These are phyloP conservation scores for Edolisoma coerulescens DNA, from an alignment of 2,113 vertebrate species.

Conservation along the genomic window DNA sequence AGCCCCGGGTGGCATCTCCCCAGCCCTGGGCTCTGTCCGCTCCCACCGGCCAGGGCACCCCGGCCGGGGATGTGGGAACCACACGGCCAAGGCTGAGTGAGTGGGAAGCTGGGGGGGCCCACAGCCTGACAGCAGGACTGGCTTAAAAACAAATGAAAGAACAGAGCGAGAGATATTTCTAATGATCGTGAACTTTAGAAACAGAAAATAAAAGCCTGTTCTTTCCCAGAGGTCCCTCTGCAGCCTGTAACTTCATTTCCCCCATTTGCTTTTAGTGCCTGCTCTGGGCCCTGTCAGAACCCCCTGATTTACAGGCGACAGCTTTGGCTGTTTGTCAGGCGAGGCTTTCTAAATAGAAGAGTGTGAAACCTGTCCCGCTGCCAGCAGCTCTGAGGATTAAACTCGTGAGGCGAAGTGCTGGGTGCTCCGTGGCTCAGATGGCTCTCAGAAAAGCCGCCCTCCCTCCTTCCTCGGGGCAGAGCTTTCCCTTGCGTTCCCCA, in stretches of 20 bases:
- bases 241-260: conserved; percentile 27
- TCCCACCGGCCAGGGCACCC: background rate
- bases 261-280: conserved; percentile 16
- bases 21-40: background rate
- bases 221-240: background rate
- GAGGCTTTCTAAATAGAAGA: conserved; percentile 42
- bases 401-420: background rate
- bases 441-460: background rate
- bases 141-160: background rate
- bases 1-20: background rate
- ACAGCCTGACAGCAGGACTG: background rate
- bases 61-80: background rate
- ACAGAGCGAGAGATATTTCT: background rate
- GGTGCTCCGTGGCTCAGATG: background rate
- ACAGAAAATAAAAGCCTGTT: background rate
- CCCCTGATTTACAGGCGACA: conserved; percentile 29
- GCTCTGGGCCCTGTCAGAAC: conserved; percentile 12
- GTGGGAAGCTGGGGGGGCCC: background rate
- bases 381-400: background rate
- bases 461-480: background rate
- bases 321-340: conserved; percentile 30
- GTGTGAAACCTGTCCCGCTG: conserved; percentile 30
- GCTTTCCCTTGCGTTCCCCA: background rate
- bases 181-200: background rate
- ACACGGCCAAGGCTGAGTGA: background rate